Evolutionary conservation across 2,888 invertebrate species (phyloP).

Genomic region (Macropis europaea): DNA sequence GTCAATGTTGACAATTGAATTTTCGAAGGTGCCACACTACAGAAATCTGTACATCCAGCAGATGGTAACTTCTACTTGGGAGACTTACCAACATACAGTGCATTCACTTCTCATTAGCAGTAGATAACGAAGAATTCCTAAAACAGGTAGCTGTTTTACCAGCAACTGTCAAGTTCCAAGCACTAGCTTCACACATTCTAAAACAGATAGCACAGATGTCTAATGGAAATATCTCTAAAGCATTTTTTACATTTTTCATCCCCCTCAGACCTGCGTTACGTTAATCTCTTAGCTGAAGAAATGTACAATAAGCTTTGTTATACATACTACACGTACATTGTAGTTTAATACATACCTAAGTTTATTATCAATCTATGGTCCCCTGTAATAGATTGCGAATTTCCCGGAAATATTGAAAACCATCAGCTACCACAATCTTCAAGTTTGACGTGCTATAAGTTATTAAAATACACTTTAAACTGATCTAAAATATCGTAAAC

Average conservation of each 20-base stretch:
- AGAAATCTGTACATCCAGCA: neutral
- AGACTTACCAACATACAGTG: neutral
- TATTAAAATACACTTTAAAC: neutral
- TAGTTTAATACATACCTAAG: too few relatives aligned
- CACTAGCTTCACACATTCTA: neutral
- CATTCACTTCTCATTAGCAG: neutral
- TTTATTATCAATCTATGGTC: too few relatives aligned
- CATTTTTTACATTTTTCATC: neutral
- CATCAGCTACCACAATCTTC: too few relatives aligned
- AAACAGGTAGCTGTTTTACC: neutral
- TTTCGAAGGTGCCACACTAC: too few relatives aligned
- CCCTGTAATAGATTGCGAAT: neutral
- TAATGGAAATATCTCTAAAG: neutral
- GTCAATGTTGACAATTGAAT: too few relatives aligned
- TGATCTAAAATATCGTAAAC: neutral
- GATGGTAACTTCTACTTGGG: neutral
- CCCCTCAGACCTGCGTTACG: too few relatives aligned
- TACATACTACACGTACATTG: too few relatives aligned
- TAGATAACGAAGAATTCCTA: neutral
- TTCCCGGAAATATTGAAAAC: neutral
- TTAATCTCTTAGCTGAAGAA: too few relatives aligned
- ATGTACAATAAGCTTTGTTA: too few relatives aligned
- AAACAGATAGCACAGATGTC: conserved; percentile 5
- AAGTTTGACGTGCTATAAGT: neutral
- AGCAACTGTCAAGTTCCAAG: neutral